phyloP scores from a whole-genome alignment of 2,113 vertebrate species.

The Ptilorrhoa leucosticta region DNA sequence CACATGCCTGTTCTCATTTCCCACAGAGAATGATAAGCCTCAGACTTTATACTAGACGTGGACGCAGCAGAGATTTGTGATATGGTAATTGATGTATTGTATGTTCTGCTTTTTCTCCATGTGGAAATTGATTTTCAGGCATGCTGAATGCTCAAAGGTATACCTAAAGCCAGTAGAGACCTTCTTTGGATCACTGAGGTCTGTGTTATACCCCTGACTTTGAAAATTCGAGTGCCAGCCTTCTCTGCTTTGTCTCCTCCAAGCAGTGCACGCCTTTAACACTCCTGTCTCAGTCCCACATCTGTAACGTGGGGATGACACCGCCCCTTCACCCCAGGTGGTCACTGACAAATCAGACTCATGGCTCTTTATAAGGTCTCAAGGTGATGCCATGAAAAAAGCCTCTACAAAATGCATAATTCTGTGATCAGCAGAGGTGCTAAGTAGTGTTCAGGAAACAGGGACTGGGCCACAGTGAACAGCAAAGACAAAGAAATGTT shows the following conservation, averaged over 20 bases:
- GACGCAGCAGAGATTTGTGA: neutral
- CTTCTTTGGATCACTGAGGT: neutral
- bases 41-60: neutral
- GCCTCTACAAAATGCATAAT: neutral
- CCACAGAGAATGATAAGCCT: neutral
- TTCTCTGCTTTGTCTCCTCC: neutral
- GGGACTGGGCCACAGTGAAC: neutral
- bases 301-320: neutral
- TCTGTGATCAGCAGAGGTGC: neutral
- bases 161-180: neutral
- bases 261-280: neutral
- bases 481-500: neutral
- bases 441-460: neutral
- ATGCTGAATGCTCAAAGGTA: neutral
- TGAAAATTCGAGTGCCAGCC: neutral
- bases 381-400: neutral
- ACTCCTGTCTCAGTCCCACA: neutral
- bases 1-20: neutral
- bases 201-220: neutral
- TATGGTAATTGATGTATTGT: neutral
- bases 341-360: neutral
- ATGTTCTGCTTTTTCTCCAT: neutral
- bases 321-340: neutral
- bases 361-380: neutral
- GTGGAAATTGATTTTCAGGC: constrained; percentile 1